Percentiles rank a stretch among this genome's conserved stretches.
These are phyloP conservation scores for Chascanopsetta lugubris DNA, from an alignment of 2,113 vertebrate genomes.

Conservation along the genomic window DNA sequence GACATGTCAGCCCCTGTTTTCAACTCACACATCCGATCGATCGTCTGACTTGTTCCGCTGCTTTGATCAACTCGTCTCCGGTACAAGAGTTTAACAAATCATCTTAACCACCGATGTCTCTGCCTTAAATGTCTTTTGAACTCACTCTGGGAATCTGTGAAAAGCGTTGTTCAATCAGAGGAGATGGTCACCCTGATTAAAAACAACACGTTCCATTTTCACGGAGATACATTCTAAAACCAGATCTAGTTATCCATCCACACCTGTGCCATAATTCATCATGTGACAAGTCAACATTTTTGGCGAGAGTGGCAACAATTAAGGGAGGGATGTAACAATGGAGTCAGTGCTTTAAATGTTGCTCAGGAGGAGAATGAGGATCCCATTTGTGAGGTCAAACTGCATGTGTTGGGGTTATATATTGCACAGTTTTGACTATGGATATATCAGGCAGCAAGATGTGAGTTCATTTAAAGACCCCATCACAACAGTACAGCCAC, in stretches of 20 bases:
- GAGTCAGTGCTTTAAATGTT: constrained; percentile 13
- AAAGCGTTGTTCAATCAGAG: not conserved
- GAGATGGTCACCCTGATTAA: constrained; percentile 16
- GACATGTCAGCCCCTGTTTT: constrained; percentile 23
- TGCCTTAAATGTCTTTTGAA: not conserved
- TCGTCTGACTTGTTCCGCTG: too few relatives aligned
- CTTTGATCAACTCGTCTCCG: too few relatives aligned
- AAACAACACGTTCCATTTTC: constrained; percentile 21
- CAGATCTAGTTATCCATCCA: not conserved
- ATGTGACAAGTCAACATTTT: not conserved
- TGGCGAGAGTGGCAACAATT: not conserved
- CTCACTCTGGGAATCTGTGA: not conserved
- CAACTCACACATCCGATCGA: not conserved
- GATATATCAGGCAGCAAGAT: not conserved
- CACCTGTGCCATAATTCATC: not conserved
- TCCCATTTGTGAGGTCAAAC: constrained; percentile 18
- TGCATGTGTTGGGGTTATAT: constrained; percentile 6
- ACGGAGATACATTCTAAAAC: too few relatives aligned
- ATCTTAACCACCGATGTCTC: too few relatives aligned
- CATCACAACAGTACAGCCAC: not conserved
- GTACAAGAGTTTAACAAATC: too few relatives aligned
- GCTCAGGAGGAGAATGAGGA: not conserved
- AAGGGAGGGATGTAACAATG: constrained; percentile 1
- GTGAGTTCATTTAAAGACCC: not conserved
- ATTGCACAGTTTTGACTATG: not conserved